Percentiles rank a stretch among this genome's conserved stretches.
phyloP scores from a whole-genome alignment of 2,113 vertebrate genomes.

The Melospiza georgiana region DNA sequence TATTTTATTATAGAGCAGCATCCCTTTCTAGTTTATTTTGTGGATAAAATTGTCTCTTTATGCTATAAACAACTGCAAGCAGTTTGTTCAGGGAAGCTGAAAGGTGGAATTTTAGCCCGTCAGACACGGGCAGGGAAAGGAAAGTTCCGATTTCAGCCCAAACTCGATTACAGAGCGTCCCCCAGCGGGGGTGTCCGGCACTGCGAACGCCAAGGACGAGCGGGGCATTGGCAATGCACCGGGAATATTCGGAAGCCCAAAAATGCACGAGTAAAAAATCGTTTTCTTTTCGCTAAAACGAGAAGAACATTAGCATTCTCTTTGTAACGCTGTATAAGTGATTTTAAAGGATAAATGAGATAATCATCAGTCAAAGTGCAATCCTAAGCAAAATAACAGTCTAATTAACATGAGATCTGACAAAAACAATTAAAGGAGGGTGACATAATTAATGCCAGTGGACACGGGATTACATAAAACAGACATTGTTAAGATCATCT shows the following conservation, averaged over 20 bases:
- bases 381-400: background rate
- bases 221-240: too few relatives aligned
- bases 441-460: background rate
- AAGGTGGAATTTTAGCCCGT: background rate
- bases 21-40: background rate
- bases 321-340: background rate
- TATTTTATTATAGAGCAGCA: background rate
- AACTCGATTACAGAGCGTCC: slow-evolving; percentile 48
- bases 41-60: background rate
- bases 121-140: background rate
- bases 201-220: background rate
- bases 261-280: fast-evolving
- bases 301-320: background rate
- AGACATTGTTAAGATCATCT: background rate
- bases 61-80: background rate
- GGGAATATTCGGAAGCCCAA: background rate
- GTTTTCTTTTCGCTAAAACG: background rate
- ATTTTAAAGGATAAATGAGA: background rate
- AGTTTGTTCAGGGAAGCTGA: background rate
- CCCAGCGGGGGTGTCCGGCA: background rate
- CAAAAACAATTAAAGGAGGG: background rate
- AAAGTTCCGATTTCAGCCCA: background rate
- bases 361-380: background rate
- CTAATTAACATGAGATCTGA: background rate
- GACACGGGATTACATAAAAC: background rate